These are phyloP conservation scores for Hyla sarda DNA, from an alignment of 2,113 vertebrate species.

Conservation along the genomic window DNA sequence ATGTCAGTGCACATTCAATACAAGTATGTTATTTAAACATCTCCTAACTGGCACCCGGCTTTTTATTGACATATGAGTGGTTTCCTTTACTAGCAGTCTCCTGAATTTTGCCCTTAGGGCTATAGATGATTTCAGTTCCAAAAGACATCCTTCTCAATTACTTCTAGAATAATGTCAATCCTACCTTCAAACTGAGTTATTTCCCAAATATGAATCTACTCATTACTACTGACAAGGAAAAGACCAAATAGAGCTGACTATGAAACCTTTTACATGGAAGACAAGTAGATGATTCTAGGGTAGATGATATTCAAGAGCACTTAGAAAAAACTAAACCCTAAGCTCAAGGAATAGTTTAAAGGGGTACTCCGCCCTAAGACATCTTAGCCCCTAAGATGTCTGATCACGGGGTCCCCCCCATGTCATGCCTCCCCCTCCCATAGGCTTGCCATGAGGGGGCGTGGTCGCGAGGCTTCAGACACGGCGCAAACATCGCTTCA, in stretches of 20 bases:
- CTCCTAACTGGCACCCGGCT: background rate
- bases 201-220: background rate
- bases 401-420: no score
- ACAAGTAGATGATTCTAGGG: background rate
- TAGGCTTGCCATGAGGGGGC: no score
- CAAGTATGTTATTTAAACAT: no score
- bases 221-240: background rate
- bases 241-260: background rate
- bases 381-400: no score
- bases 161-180: background rate
- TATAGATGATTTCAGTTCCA: background rate
- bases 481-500: no score
- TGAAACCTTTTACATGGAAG: background rate
- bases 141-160: background rate
- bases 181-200: background rate
- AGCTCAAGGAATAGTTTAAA: background rate
- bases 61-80: background rate
- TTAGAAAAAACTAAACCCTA: background rate
- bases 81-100: conserved; percentile 2
- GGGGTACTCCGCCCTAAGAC: no score
- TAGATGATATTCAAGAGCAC: background rate
- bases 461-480: no score
- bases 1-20: background rate
- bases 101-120: background rate
- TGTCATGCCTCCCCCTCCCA: no score